These are phyloP conservation scores for Dendrocopos noguchii DNA, from an alignment of 2,113 vertebrate genomes.

Conservation along the genomic window DNA sequence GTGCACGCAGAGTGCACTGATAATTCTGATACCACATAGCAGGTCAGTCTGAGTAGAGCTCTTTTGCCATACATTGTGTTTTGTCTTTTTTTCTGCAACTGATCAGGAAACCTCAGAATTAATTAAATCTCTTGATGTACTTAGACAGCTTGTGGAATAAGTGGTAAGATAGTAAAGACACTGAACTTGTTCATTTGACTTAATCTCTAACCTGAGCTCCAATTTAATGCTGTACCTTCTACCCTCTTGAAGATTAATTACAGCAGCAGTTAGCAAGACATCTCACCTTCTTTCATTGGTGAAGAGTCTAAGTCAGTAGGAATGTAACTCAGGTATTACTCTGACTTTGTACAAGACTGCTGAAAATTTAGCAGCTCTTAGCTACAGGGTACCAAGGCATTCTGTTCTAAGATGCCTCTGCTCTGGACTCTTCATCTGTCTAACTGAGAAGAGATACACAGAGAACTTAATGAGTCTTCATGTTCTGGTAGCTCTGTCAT, in stretches of 20 bases:
- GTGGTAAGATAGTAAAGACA: conserved; percentile 66
- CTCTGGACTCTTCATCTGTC: background rate
- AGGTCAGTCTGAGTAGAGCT: conserved; percentile 58
- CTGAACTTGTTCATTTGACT: conserved; percentile 75
- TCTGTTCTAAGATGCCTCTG: background rate
- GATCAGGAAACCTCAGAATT: conserved; percentile 68
- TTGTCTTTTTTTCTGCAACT: conserved; percentile 49
- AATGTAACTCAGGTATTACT: conserved; percentile 37
- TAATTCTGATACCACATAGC: conserved; percentile 26
- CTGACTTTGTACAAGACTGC: background rate
- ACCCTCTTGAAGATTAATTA: conserved; percentile 78
- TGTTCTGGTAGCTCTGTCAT: background rate
- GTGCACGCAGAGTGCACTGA: background rate
- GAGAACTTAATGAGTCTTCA: background rate
- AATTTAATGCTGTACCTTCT: conserved; percentile 75
- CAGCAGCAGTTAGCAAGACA: conserved; percentile 64
- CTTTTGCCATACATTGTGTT: conserved; percentile 55
- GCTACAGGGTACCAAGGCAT: background rate
- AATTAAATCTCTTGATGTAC: conserved; percentile 75
- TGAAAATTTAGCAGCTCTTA: conserved; percentile 11
- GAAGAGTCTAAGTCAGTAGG: conserved; percentile 52
- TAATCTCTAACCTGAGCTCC: conserved; percentile 74
- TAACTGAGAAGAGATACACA: background rate
- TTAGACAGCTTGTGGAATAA: conserved; percentile 68
- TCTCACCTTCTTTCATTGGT: conserved; percentile 49